Evolutionary conservation across 2,797 vertebrate genomes (phyloP).

Genomic region (Acanthurus leucopareius): DNA sequence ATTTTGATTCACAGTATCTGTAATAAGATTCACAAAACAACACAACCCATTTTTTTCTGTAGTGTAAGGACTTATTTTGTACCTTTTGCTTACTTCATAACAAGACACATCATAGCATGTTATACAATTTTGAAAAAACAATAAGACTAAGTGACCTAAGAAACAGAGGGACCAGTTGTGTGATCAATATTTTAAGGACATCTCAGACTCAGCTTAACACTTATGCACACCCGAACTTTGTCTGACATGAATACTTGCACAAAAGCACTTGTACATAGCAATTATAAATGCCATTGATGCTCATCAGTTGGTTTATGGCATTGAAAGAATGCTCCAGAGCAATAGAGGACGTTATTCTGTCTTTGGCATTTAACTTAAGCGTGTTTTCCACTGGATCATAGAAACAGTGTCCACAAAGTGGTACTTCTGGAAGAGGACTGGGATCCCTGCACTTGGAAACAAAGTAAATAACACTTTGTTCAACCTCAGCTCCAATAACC

Average conservation of each 20-base stretch:
- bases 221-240: too few species aligned
- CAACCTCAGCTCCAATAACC: slow-evolving; percentile 27
- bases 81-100: neutral
- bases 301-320: neutral
- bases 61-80: neutral
- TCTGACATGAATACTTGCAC: neutral
- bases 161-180: too few species aligned
- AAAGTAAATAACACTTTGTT: slow-evolving; percentile 28
- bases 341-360: slow-evolving; percentile 3
- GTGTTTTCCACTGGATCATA: slow-evolving; percentile 15
- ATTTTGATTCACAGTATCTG: too few species aligned
- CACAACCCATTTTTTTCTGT: neutral
- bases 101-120: neutral
- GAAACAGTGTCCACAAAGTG: slow-evolving; percentile 10
- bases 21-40: neutral
- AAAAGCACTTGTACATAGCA: neutral
- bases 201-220: too few species aligned
- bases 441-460: slow-evolving; percentile 1
- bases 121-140: neutral
- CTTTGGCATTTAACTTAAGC: slow-evolving; percentile 14
- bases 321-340: neutral
- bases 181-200: too few species aligned
- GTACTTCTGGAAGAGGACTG: slow-evolving; percentile 8
- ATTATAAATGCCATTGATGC: neutral
- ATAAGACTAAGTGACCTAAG: neutral